Conservation (phyloP, 2,888 invertebrate species). For the Xanthorhoe spadicearia region DNA sequence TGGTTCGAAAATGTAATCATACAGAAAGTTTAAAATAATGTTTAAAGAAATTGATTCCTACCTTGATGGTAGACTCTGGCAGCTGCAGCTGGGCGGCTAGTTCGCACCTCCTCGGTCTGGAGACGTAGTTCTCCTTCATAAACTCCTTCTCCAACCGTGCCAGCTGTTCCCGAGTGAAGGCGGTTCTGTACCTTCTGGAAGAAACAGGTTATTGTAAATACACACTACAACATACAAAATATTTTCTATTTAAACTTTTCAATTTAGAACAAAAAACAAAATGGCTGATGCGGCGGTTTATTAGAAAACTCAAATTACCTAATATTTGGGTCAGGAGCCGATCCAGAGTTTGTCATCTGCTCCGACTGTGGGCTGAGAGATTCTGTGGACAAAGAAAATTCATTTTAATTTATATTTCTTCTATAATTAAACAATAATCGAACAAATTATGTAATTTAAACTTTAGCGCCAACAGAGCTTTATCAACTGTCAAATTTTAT, state of each 20-base stretch:
- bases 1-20: no score
- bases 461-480: background rate
- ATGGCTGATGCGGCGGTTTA: background rate
- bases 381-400: constrained; percentile 68
- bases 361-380: constrained; percentile 80
- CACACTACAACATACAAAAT: no score
- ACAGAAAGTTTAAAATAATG: no score
- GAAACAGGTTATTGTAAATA: background rate
- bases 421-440: background rate
- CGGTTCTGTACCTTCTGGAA: constrained; percentile 95
- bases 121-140: constrained; percentile 98
- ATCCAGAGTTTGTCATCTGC: constrained; percentile 72
- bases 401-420: background rate
- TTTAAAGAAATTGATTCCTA: constrained; percentile 18
- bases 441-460: background rate
- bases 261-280: background rate
- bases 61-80: constrained; percentile 98
- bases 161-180: constrained; percentile 97
- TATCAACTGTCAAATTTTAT: background rate
- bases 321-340: constrained; percentile 77
- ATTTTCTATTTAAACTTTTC: no score
- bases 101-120: constrained; percentile 96
- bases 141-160: constrained; percentile 97
- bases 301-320: constrained; percentile 56
- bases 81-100: constrained; percentile 96